Base-by-base conservation (phyloP, 2,888 invertebrate species). In the Tortrix viridana region DNA sequence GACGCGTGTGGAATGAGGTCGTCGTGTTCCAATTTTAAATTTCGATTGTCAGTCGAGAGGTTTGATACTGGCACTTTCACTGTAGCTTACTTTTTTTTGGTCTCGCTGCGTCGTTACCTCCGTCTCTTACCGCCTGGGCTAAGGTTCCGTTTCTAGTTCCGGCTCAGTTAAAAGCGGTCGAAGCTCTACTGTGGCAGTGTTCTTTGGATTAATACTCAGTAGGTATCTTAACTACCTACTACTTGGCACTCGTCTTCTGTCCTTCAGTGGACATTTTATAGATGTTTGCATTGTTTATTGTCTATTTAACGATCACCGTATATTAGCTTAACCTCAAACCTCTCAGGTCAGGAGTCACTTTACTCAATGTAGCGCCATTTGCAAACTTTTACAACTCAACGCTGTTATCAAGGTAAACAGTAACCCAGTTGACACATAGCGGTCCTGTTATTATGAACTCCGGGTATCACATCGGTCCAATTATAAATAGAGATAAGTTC, bases 11-110 rank as follows among this genome's bases (percentile, higher is more conserved):
- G 84, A 91, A 90, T 90, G 90, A 83, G 90, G 90, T 85, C 89
- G 82, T 64, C 69, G 71, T 76, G 86, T 85, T 88, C 88, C 89
- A 88, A 85, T 90, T 90, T 88, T 88, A 86, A 86, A 88, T 85
- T 86, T 84, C 83, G 80, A 86, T 84, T 86, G 82, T 82, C 79
- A 77, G 76, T 71, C 71, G 71, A 71, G 70, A 71, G 72, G 72
- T 72, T 76, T 71, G 74, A 76, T 77, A 72, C 72, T 74, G 75
- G 72, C 76, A 86, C 88, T 88, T 90, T 89, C 88, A 84, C 88
- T 86, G 70, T 63, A 67, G 66, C 68, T 73, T 70, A 62, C 70
- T 67, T 70, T 69, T 68, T 67, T 65, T 66, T 68, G 55, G 20
- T 55, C 38, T 37, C 37, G 41, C 58, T 32, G 38, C 56, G 57